Evolutionary conservation across 2,888 invertebrate genomes (phyloP).

Genomic region (Apodemia mormo): DNA sequence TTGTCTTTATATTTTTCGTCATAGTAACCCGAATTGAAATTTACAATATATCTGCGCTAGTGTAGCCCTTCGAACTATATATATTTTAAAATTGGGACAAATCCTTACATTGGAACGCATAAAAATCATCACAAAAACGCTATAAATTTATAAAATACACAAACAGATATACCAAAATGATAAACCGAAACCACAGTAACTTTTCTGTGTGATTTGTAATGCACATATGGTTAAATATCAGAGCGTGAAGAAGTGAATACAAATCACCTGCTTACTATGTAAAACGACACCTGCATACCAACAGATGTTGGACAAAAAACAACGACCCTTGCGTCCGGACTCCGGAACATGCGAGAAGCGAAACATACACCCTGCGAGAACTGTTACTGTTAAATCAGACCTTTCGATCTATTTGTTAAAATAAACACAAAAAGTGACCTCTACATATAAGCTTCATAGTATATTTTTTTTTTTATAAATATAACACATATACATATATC

Average conservation of each 20-base stretch:
- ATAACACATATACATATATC: too few species aligned
- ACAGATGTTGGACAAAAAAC: slow-evolving; percentile 71
- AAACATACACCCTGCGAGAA: slow-evolving; percentile 34
- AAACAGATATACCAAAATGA: background rate
- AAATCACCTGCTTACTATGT: slow-evolving; percentile 77
- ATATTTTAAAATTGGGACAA: too few species aligned
- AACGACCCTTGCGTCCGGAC: slow-evolving; percentile 47
- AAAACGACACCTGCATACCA: slow-evolving; percentile 71
- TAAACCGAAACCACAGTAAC: background rate
- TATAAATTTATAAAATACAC: background rate
- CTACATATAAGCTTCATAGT: too few species aligned
- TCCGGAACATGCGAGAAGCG: slow-evolving; percentile 39
- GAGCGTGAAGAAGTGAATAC: slow-evolving; percentile 54
- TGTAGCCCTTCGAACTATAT: too few species aligned
- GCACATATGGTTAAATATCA: slow-evolving; percentile 21
- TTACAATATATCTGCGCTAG: too few species aligned
- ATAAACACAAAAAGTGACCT: background rate
- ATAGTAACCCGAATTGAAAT: too few species aligned
- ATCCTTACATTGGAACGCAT: too few species aligned
- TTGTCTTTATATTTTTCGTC: too few species aligned
- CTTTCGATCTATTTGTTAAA: background rate
- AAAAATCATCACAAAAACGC: background rate
- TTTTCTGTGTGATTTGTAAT: slow-evolving; percentile 3
- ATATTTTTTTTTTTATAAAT: too few species aligned
- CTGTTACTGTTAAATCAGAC: slow-evolving; percentile 10